Conservation (phyloP, 2,888 invertebrate species). For the Sminthurides aquaticus region DNA sequence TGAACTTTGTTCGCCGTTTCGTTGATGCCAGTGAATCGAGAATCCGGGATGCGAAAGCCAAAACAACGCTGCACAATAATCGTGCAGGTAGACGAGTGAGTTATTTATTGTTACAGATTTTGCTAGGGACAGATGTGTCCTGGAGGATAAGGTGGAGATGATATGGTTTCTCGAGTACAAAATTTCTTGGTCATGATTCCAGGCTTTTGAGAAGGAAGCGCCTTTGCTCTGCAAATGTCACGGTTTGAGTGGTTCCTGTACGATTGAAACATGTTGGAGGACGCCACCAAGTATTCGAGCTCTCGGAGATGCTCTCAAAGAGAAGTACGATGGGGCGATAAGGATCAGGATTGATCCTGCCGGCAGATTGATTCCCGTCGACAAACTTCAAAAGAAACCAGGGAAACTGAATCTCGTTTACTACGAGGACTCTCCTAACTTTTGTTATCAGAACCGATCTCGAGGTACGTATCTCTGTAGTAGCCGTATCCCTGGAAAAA, state of each 20-base stretch:
- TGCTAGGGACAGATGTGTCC: no score
- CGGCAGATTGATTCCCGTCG: conserved; percentile 79
- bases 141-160: not conserved
- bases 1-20: conserved; percentile 77
- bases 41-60: conserved; percentile 77
- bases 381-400: conserved; percentile 69
- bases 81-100: conserved; percentile 85
- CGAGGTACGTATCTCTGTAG: conserved; percentile 24
- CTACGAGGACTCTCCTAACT: conserved; percentile 84
- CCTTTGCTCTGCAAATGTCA: conserved; percentile 79
- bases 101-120: no score
- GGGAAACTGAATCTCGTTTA: conserved; percentile 75
- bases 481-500: no score
- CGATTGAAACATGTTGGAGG: conserved; percentile 80
- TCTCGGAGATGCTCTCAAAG: conserved; percentile 70
- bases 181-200: conserved; percentile 38
- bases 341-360: conserved; percentile 86
- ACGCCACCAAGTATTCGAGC: conserved; percentile 81
- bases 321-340: conserved; percentile 79
- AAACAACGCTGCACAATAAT: conserved; percentile 97
- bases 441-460: conserved; percentile 56
- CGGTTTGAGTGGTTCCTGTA: conserved; percentile 84
- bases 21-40: conserved; percentile 76
- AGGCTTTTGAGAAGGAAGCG: conserved; percentile 55
- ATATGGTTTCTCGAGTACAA: not conserved